Percentiles rank a stretch among this genome's conserved stretches.
These are phyloP conservation scores for Celastrina argiolus DNA, from an alignment of 2,888 invertebrate genomes.

Conservation along the genomic window DNA sequence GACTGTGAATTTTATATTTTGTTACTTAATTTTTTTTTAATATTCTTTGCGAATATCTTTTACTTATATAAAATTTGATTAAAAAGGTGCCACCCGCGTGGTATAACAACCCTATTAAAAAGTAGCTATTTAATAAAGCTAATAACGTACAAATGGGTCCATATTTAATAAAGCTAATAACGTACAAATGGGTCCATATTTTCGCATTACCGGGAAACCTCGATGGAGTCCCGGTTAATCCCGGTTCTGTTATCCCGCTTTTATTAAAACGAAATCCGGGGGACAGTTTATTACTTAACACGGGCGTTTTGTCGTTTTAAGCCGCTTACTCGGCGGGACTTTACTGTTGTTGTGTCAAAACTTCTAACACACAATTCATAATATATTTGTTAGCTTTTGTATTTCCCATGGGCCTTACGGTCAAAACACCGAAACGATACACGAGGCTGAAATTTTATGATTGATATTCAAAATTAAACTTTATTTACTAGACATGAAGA, in stretches of 20 bases:
- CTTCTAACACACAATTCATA: background rate
- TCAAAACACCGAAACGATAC: too few relatives aligned
- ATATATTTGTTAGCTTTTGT: background rate
- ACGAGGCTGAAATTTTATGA: too few relatives aligned
- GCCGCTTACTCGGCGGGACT: conserved; percentile 15
- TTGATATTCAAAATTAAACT: too few relatives aligned
- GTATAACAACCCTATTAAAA: background rate
- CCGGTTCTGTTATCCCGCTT: conserved; percentile 16
- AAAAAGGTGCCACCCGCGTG: background rate
- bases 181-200: conserved; percentile 9
- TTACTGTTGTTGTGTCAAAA: background rate
- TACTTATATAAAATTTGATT: too few relatives aligned
- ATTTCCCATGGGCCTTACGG: background rate
- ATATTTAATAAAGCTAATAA: conserved; percentile 18
- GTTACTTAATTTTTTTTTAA: too few relatives aligned
- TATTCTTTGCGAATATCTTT: too few relatives aligned
- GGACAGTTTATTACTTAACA: conserved; percentile 19
- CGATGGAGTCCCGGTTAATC: background rate
- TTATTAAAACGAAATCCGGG: conserved; percentile 15
- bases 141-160: background rate
- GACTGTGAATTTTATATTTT: too few relatives aligned
- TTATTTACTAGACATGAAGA: too few relatives aligned
- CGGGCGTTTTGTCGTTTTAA: conserved; percentile 10
- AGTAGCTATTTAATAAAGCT: conserved; percentile 5
- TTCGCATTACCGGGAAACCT: conserved; percentile 4